Percentiles rank a stretch among this genome's conserved stretches.
Conservation (phyloP, 2,888 invertebrate species). For the Endotricha flammealis region DNA sequence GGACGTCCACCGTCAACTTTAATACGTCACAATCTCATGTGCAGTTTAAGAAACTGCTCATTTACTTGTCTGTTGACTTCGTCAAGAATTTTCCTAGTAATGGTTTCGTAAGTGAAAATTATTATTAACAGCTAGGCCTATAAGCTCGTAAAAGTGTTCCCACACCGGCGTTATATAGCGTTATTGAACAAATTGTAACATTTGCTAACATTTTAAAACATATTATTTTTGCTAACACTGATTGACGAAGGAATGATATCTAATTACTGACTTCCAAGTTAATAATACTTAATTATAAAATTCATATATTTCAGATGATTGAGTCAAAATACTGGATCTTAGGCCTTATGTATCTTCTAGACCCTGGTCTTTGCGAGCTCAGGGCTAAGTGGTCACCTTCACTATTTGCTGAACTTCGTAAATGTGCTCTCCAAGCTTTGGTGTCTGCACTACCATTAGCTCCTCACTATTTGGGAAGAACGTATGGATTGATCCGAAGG, state of each 20-base stretch:
- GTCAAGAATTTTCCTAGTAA: constrained; percentile 47
- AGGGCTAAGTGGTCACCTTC: constrained; percentile 46
- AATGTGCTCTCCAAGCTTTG: constrained; percentile 49
- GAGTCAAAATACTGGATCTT: constrained; percentile 48
- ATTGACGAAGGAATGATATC: too few relatives aligned
- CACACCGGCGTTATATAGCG: too few relatives aligned
- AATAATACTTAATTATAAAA: too few relatives aligned
- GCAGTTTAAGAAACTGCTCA: constrained; percentile 54
- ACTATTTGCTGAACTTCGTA: constrained; percentile 51
- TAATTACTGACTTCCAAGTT: too few relatives aligned
- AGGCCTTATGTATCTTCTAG: constrained; percentile 58
- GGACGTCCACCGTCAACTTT: constrained; percentile 46
- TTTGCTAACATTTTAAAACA: too few relatives aligned
- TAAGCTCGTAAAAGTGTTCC: too few relatives aligned
- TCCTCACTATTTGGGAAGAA: constrained; percentile 26
- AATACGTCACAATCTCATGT: constrained; percentile 44
- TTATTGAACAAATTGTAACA: too few relatives aligned
- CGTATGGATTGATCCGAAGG: constrained; percentile 56
- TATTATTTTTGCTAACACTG: too few relatives aligned
- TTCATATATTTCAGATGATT: constrained; percentile 43
- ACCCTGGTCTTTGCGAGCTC: constrained; percentile 47
- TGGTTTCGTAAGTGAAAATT: constrained; percentile 41
- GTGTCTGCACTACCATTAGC: constrained; percentile 39
- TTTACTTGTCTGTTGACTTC: constrained; percentile 44
- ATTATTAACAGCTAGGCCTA: too few relatives aligned